Conservation (phyloP, 2,113 vertebrate species). For the Cheilinus undulatus region DNA sequence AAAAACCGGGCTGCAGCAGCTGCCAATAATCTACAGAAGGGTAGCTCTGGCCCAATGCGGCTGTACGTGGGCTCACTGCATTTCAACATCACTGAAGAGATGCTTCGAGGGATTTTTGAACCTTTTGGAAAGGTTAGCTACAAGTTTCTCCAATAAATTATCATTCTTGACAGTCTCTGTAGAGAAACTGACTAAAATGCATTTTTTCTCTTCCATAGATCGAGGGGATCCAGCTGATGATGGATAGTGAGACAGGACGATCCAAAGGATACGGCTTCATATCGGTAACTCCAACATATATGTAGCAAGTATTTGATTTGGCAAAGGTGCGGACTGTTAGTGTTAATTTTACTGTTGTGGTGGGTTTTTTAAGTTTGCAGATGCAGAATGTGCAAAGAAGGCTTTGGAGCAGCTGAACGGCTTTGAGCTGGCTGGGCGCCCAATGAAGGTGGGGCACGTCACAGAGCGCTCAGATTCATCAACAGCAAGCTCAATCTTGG, state of each 20-base stretch:
- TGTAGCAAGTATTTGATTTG: background rate
- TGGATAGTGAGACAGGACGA: constrained; percentile 98
- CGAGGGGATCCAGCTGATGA: constrained; percentile 98
- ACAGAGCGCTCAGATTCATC: constrained; percentile 97
- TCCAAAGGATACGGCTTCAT: constrained; percentile 99
- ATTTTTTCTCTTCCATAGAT: constrained; percentile 83
- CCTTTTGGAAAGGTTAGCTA: constrained; percentile 93
- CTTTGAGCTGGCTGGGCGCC: constrained; percentile 95
- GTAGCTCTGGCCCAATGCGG: constrained; percentile 96
- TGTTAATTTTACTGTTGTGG: background rate
- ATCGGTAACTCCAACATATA: constrained; percentile 85
- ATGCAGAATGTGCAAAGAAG: constrained; percentile 98
- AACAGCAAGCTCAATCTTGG: constrained; percentile 96
- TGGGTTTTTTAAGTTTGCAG: constrained; percentile 88
- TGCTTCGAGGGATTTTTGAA: constrained; percentile 98
- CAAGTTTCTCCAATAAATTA: background rate
- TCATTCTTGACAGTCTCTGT: background rate
- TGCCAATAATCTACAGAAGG: constrained; percentile 96
- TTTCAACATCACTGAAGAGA: constrained; percentile 99
- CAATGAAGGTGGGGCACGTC: constrained; percentile 98
- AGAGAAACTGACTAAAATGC: background rate
- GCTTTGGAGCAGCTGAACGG: constrained; percentile 98
- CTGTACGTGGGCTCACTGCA: constrained; percentile 97
- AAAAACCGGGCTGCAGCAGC: constrained; percentile 98
- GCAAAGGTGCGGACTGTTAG: background rate